Conservation (phyloP, 1,140 invertebrate species). For the Anoplophora glabripennis region DNA sequence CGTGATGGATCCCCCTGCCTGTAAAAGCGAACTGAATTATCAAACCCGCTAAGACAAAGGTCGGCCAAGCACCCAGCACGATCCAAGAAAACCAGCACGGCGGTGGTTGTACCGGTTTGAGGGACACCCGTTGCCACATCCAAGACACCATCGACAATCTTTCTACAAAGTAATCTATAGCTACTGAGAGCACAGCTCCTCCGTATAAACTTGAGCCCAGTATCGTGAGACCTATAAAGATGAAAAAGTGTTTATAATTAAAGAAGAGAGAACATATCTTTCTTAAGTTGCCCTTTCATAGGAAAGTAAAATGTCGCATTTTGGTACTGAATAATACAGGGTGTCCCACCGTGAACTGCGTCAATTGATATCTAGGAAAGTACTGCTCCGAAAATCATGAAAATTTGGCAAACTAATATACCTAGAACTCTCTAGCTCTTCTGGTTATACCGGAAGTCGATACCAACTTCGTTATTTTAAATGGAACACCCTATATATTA, state of each 20-base stretch:
- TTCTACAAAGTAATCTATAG: slow-evolving; percentile 77
- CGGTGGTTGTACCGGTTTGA: slow-evolving; percentile 53
- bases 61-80: slow-evolving; percentile 70
- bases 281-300: no score
- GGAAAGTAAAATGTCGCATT: no score
- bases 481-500: no score
- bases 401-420: no score
- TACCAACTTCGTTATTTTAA: no score
- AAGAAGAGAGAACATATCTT: slow-evolving; percentile 13
- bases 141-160: slow-evolving; percentile 67
- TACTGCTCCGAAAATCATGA: no score
- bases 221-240: slow-evolving; percentile 70
- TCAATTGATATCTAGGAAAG: no score
- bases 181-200: slow-evolving; percentile 67
- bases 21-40: slow-evolving; percentile 69
- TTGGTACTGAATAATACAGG: no score
- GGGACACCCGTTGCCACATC: slow-evolving; percentile 57
- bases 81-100: slow-evolving; percentile 77
- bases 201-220: slow-evolving; percentile 75
- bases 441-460: no score
- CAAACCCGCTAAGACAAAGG: slow-evolving; percentile 64
- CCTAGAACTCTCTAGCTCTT: no score
- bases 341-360: no score
- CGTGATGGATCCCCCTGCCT: slow-evolving; percentile 67
- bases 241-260: no score